Evolutionary conservation across 2,113 vertebrate genomes (phyloP), one percentile per base, ranked within the genome.

Genomic region (Heterotis niloticus): DNA sequence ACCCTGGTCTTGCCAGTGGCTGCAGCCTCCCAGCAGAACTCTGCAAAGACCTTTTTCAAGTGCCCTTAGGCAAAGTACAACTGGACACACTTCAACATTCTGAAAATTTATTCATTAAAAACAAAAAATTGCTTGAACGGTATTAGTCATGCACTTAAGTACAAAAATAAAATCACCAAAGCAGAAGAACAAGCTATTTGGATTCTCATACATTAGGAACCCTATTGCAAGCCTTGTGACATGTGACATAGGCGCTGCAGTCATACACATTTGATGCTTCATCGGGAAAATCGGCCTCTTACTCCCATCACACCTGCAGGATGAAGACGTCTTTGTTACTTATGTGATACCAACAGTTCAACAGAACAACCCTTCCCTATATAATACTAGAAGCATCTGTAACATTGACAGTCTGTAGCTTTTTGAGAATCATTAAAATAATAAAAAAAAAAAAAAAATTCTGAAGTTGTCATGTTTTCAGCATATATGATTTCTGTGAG

Each of bases 91-190:
- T 72, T 24, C n/a, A 0, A 29, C 80, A 34, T 81, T 86, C 86
- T 89, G 83, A 44, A 85, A 86, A 84, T 90, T 98, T 98, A 97
- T 96, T 95, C 96, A 91, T 92, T 94, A 96, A 95, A 95, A 89
- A 89, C n/a, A 74, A 79, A 74, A 79, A 77, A 81, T 59, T 0
- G 76, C 86, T 87, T 78, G 86, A 87, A 90, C 86, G 86, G 80
- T 78, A 86, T 83, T 86, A 82, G 80, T 85, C 85, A 93, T 73
- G 85, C 20, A 88, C 86, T 87, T 81, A 69, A 90, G 88, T 89
- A 91, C 78, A 91, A 85, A 82, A 82, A 75, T 4, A 34, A 34
- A 44, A 51, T 11, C 18, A 60, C 16, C 51, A 56, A 59, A 59
- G 0, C 4, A 75, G 57, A 67, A 56, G 11, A 76, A 72, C 68